These are phyloP conservation scores for Enteromius afrohamiltoni DNA, from an alignment of 2,797 vertebrate species.

Conservation along the genomic window DNA sequence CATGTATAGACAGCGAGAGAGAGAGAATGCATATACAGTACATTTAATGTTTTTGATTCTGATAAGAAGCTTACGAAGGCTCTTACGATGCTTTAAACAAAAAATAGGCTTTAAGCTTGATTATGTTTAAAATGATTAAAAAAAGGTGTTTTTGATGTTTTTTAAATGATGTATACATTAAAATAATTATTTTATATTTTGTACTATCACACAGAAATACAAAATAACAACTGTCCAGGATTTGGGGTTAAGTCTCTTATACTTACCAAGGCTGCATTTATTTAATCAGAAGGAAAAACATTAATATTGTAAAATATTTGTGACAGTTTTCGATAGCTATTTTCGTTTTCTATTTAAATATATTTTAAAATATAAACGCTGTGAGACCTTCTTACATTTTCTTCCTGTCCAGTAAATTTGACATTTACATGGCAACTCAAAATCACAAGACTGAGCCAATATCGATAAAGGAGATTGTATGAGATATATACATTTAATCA, in stretches of 20 bases:
- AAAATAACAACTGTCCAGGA: not conserved
- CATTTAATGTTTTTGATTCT: not conserved
- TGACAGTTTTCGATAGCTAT: not conserved
- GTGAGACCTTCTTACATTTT: not conserved
- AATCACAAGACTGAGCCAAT: not conserved
- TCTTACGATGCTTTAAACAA: not conserved
- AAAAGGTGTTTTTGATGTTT: too few species aligned
- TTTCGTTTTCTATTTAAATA: not conserved
- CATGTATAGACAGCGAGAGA: too few species aligned
- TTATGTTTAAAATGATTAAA: too few species aligned
- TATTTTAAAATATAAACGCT: not conserved
- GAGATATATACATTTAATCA: not conserved
- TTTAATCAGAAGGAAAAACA: conserved; percentile 2
- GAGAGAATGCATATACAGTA: not conserved
- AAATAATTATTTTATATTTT: not conserved
- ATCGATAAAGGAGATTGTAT: not conserved
- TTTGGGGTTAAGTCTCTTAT: not conserved
- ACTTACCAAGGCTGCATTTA: not conserved
- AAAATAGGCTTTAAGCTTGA: too few species aligned
- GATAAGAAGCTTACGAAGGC: not conserved
- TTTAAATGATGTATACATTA: not conserved
- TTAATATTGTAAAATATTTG: not conserved
- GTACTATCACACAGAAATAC: not conserved
- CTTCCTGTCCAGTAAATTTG: not conserved
- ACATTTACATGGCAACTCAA: not conserved